phyloP scores from a whole-genome alignment of 2,113 vertebrate genomes.

The Gulo gulo region DNA sequence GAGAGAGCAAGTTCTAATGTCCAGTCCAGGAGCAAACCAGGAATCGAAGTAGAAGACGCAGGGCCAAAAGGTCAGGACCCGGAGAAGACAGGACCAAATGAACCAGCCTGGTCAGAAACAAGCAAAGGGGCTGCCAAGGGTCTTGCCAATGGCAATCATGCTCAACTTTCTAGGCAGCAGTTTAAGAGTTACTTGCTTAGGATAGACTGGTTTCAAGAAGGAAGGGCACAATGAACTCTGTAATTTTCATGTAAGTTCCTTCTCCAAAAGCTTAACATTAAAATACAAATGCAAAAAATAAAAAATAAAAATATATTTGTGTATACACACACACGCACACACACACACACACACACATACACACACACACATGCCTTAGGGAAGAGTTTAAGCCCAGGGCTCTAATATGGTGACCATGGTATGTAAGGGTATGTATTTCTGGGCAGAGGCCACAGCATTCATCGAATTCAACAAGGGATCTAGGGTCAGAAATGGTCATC shows the following conservation, averaged over 20 bases:
- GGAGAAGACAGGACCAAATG: background rate
- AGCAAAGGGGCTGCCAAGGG: background rate
- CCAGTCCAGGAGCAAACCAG: background rate
- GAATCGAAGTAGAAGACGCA: background rate
- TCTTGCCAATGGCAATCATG: background rate
- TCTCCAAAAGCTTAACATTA: background rate
- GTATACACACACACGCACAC: too few species aligned
- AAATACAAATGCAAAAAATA: background rate
- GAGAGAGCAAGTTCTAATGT: background rate
- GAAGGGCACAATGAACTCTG: background rate
- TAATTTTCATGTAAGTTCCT: background rate
- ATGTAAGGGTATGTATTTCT: background rate
- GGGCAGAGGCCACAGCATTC: background rate
- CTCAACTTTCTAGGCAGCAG: background rate
- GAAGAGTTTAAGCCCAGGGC: background rate
- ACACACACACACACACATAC: too few species aligned
- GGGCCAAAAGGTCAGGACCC: background rate
- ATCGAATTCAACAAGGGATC: background rate
- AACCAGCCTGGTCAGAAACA: background rate
- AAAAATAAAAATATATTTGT: too few species aligned
- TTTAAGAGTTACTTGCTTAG: background rate
- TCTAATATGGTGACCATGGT: background rate
- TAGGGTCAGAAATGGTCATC: background rate
- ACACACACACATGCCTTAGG: background rate
- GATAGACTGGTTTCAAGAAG: background rate